Conservation (phyloP, 2,113 vertebrate genomes). For the Emberiza fucata region DNA sequence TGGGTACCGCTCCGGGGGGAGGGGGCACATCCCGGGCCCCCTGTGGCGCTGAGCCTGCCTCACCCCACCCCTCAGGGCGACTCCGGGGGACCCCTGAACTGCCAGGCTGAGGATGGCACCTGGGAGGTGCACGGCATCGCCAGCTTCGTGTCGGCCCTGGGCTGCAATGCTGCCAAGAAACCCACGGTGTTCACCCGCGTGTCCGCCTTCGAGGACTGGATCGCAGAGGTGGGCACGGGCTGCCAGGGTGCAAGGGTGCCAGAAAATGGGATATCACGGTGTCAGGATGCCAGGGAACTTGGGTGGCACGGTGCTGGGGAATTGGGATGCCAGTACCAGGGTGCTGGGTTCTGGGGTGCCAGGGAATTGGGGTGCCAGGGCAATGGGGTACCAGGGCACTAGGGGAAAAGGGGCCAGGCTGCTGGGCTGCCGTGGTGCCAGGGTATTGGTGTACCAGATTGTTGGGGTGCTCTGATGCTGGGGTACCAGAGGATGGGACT, state of each 20-base stretch:
- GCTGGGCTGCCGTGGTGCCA: background rate
- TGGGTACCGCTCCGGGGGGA: fast-evolving
- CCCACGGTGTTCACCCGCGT: background rate
- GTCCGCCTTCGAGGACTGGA: constrained; percentile 12
- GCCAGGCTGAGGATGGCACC: background rate
- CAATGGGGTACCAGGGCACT: no score
- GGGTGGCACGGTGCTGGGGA: no score
- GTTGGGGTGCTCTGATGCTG: background rate
- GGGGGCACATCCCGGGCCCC: fast-evolving
- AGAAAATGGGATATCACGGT: background rate
- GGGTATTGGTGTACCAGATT: no score
- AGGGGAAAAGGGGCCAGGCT: background rate
- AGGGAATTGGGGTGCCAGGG: no score
- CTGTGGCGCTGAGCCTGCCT: background rate
- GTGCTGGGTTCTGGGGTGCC: no score
- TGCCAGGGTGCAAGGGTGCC: no score
- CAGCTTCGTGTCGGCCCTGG: background rate
- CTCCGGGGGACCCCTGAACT: constrained; percentile 1
- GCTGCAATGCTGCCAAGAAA: background rate
- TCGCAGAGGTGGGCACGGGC: background rate
- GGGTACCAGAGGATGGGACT: background rate
- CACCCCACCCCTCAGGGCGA: background rate
- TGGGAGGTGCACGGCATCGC: constrained; percentile 37
- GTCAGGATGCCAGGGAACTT: no score
- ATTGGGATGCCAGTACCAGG: fast-evolving